Percentiles rank a stretch among this genome's conserved stretches.
phyloP scores from a whole-genome alignment of 2,888 invertebrate species.

The Mellilla xanthometata region DNA sequence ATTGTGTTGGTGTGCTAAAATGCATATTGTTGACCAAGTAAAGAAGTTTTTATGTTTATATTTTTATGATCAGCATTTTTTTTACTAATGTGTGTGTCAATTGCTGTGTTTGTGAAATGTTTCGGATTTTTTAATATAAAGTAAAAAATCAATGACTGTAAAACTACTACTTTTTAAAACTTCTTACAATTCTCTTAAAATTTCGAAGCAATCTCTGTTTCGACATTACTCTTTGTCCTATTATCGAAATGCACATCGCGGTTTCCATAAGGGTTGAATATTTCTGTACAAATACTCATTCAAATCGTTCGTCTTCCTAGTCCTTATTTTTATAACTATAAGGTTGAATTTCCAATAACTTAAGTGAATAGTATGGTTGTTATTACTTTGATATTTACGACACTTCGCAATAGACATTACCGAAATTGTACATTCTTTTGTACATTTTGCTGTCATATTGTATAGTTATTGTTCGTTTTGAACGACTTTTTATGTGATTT shows the following conservation, averaged over 20 bases:
- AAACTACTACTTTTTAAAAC: no score
- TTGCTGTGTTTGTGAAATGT: no score
- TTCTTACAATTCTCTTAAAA: no score
- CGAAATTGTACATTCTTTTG: constrained; percentile 54
- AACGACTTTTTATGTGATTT: constrained; percentile 28
- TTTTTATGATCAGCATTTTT: no score
- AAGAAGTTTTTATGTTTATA: no score
- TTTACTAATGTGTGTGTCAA: no score
- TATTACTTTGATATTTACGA: constrained; percentile 53
- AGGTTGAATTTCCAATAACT: constrained; percentile 17
- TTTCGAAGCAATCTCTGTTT: constrained; percentile 8
- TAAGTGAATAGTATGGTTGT: constrained; percentile 6
- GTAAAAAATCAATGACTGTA: no score
- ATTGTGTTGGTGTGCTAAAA: no score
- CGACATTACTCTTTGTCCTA: constrained; percentile 54
- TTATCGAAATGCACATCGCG: constrained; percentile 78
- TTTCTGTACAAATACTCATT: constrained; percentile 41
- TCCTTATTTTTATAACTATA: constrained; percentile 21
- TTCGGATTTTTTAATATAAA: no score
- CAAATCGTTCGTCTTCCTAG: constrained; percentile 7
- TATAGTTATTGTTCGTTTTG: constrained; percentile 19
- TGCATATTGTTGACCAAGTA: no score
- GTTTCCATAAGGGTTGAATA: constrained; percentile 75
- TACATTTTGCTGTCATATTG: constrained; percentile 27
- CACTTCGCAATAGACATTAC: constrained; percentile 54